Base-by-base conservation (phyloP, 1,140 invertebrate genomes). In the Cheumatopsyche charites region DNA sequence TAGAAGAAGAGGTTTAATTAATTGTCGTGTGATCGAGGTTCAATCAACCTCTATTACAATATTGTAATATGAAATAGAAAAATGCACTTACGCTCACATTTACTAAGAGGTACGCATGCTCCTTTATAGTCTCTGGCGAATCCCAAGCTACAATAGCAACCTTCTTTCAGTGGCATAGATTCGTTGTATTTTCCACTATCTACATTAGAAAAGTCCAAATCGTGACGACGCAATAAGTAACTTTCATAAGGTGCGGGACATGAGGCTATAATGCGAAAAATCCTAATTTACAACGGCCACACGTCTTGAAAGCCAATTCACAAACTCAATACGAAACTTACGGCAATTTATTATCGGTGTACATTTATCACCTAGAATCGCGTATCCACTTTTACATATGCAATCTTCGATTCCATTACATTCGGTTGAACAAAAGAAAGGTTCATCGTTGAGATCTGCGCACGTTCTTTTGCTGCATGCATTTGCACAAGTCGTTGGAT, bases 61-160 rank as follows among this genome's bases (percentile, higher is more conserved):
- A n/a, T n/a, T n/a, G n/a, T n/a, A n/a, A n/a, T n/a, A n/a, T n/a
- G n/a, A n/a, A n/a, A n/a, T n/a, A n/a, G n/a, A n/a, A n/a, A n/a
- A n/a, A n/a, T n/a, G 23, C 43, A 45, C 41, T 47, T 47, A 66
- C 63, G 41, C 17, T 42, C n/a, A 66, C 63, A 66, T 47, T 66
- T 23, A 6, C 17, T 26, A 0, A 26, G 7, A 25, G 42, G 63
- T 25, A 66, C 43, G 13, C 63, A 66, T 6, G 25, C 43, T 43
- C 63, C 63, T 45, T 66, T 66, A 25, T 47, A 43, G 23, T 66
- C 23, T 47, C 63, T 19, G 11, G 63, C 63, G 12, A 45, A 47
- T 5, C 63, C 63, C 47, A 47, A 1, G 25, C 47, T 47, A 17
- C 63, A 66, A 21, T 23, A 66, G 43, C 63, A 66, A 23, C 63